Percentiles rank a stretch among this genome's conserved stretches.
Conservation (phyloP, 2,113 vertebrate genomes). For the Chrysochloris asiatica region DNA sequence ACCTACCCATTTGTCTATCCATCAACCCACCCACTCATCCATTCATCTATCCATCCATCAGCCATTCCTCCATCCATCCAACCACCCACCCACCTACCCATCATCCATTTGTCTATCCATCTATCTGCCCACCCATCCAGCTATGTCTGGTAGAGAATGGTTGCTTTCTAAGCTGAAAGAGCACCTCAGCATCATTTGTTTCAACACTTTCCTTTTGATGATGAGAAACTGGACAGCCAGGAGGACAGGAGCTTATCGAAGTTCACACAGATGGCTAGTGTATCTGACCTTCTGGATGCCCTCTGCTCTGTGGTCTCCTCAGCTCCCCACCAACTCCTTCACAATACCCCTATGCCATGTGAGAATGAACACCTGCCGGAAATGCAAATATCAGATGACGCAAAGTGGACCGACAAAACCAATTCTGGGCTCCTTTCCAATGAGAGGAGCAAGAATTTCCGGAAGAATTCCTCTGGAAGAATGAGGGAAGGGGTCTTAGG, state of each 20-base stretch:
- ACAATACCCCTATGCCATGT: too few relatives aligned
- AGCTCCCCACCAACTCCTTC: not conserved
- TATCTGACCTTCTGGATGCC: not conserved
- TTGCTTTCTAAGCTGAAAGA: not conserved
- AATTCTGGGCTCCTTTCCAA: not conserved
- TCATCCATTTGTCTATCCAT: not conserved
- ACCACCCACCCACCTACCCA: not conserved
- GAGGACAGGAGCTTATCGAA: not conserved
- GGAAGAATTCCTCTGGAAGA: not conserved
- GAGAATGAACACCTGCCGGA: not conserved
- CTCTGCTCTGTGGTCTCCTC: too few relatives aligned
- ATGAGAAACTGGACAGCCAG: not conserved
- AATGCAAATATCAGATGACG: not conserved
- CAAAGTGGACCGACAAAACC: not conserved
- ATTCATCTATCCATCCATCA: not conserved
- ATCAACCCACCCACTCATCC: too few relatives aligned
- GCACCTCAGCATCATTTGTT: too few relatives aligned
- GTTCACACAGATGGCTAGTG: not conserved
- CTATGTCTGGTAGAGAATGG: not conserved
- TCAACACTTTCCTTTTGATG: not conserved
- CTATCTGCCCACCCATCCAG: too few relatives aligned
- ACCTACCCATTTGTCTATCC: too few relatives aligned
- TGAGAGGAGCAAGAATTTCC: accelerated
- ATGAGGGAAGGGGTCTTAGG: not conserved
- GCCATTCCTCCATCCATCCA: not conserved